Conservation (phyloP, 2,888 invertebrate species). For the Schizotus pectinicornis region DNA sequence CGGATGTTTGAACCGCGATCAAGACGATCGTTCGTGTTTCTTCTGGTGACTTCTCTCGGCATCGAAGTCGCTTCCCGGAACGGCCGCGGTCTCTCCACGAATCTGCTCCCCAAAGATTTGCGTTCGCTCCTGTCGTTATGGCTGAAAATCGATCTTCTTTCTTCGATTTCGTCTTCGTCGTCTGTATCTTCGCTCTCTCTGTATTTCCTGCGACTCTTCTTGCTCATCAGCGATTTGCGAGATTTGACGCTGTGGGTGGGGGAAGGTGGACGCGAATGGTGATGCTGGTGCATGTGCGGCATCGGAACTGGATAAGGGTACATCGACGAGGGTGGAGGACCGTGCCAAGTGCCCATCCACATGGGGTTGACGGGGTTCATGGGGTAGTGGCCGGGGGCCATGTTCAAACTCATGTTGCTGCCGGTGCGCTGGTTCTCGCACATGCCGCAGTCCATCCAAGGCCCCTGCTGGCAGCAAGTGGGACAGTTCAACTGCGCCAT, state of each 20-base stretch:
- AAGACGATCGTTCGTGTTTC: constrained; percentile 40
- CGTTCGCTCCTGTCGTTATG: constrained; percentile 46
- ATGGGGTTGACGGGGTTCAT: constrained; percentile 54
- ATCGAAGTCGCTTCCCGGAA: constrained; percentile 48
- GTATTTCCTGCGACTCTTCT: constrained; percentile 59
- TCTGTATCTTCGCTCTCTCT: constrained; percentile 60
- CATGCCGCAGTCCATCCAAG: constrained; percentile 53
- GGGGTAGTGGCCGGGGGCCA: constrained; percentile 50
- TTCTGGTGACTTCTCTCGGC: constrained; percentile 48
- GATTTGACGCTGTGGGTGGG: constrained; percentile 74
- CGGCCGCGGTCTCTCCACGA: constrained; percentile 38
- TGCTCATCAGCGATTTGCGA: constrained; percentile 69
- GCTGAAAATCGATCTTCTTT: constrained; percentile 53
- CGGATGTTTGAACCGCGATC: constrained; percentile 44
- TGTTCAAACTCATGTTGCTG: constrained; percentile 65
- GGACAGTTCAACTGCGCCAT: constrained; percentile 72
- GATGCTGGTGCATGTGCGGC: constrained; percentile 64
- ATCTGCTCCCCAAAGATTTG: constrained; percentile 46
- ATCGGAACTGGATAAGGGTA: constrained; percentile 50
- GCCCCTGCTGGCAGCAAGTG: constrained; percentile 58
- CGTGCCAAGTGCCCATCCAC: constrained; percentile 60
- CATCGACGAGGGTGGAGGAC: constrained; percentile 52
- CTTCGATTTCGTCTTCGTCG: constrained; percentile 58
- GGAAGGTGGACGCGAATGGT: constrained; percentile 69
- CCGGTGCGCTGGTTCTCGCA: constrained; percentile 55